Base-by-base conservation (phyloP, 2,113 vertebrate genomes). In the Rana temporaria region DNA sequence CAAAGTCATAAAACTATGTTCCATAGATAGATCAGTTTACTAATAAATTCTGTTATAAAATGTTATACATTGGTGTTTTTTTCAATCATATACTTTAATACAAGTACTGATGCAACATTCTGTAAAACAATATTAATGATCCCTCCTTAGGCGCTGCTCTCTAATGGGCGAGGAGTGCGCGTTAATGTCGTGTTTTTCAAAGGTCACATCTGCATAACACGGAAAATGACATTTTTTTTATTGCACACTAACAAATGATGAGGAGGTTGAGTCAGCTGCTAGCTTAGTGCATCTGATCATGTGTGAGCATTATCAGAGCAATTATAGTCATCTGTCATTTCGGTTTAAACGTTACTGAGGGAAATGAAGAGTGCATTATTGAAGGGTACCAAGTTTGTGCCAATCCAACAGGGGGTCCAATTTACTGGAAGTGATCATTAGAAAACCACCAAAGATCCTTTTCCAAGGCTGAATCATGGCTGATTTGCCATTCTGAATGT, bases 131-230 rank as follows among this genome's bases (percentile, higher is more conserved):
- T 48, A 24, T 4, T 55, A 30, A 9, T 9, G 26, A 73, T 73
- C 19, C 53, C 56, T 24, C 55, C 16, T 57, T 57, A 32, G 53
- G 17, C 24, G 2, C 26, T 56, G 16, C 32, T 73, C 24, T 53
- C 53, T 73, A 73, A 73, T 57, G 24, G 24, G 42, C 22, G 3
- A 42, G 68, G 6, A 56, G 69, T 30, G 17, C 53, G 16, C 19
- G 48, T 16, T 14, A 24, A 22, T 72, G 70, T 26, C 70, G 18
- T 73, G 70, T 73, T 73, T 73, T 73, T 73, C 32, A 56, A 73
- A 73, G 70, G 70, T 73, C 70, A 73, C 70, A 57, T 73, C 70
- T 73, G 24, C 53, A 57, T 32, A 73, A 53, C 70, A 57, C 6
- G 18, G 22, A 73, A 73, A 57, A 57, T 57, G 53, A 57, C 70